These are phyloP conservation scores for Torymus aiolomorphi DNA, from an alignment of 2,888 invertebrate species.

Conservation along the genomic window DNA sequence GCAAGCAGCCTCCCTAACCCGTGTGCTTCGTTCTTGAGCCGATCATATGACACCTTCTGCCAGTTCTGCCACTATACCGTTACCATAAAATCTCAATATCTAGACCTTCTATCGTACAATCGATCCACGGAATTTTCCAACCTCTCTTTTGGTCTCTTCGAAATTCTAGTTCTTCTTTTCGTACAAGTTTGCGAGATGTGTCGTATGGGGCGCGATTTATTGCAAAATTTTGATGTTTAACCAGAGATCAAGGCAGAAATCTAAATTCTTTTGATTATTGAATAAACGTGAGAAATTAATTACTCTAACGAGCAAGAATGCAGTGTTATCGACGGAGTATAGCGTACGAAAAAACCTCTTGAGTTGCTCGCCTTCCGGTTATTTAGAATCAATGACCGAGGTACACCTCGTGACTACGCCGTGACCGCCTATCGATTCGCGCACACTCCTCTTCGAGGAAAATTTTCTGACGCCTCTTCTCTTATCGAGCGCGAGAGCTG, in stretches of 20 bases:
- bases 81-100: neutral
- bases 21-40: slow-evolving; percentile 17
- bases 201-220: too few relatives aligned
- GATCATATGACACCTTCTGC: slow-evolving; percentile 52
- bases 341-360: neutral
- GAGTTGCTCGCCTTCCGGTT: neutral
- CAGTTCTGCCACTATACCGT: neutral
- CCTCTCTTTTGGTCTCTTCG: too few relatives aligned
- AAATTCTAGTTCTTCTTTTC: too few relatives aligned
- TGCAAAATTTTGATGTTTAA: too few relatives aligned
- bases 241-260: too few relatives aligned
- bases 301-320: neutral
- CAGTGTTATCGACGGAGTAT: neutral
- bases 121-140: too few relatives aligned
- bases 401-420: slow-evolving; percentile 53
- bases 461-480: slow-evolving; percentile 39
- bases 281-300: too few relatives aligned
- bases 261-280: too few relatives aligned
- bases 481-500: slow-evolving; percentile 28
- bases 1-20: slow-evolving; percentile 23
- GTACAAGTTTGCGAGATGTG: too few relatives aligned
- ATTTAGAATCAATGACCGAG: slow-evolving; percentile 25
- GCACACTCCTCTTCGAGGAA: slow-evolving; percentile 29
- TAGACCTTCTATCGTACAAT: neutral
- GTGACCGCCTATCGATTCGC: slow-evolving; percentile 55